Base-by-base conservation (phyloP, 1,140 invertebrate species). In the Drosophila kanapiae region DNA sequence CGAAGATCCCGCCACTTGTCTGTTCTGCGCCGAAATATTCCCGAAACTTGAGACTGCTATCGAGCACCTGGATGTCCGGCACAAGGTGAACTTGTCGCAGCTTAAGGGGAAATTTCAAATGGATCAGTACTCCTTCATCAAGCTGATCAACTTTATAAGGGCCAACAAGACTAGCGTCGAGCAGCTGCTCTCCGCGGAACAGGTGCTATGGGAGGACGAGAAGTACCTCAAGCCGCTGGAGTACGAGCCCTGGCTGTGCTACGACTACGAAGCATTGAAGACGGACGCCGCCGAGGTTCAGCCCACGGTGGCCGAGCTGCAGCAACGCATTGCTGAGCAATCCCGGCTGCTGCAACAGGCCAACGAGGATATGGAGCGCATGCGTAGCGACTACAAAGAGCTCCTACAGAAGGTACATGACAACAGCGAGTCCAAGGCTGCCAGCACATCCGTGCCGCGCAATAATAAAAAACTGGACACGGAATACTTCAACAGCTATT, bases 401-500 rank as follows among this genome's bases (percentile, higher is more conserved):
- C 72, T 95, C 2, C 75, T 95, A 7, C 92, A 93, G 68, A 86
- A 84, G 40, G 65, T 82, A 1, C 56, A 87, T n/a, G 45, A 47
- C 9, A 60, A 57, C 8, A 33, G 16, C 6, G 81, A 93, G 14
- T 91, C 87, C 23, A 86, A 87, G 47, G 35, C 68, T 13, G 37
- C 70, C 27, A 11, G 9, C 48, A 53, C 94, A 90, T 9, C 10
- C 10, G 54, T 48, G 35, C 33, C 27, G 10, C 78, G 85, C 7
- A 88, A 88, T 14, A 57, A 69, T 94, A 64, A 93, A 94, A 80
- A 31, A 6, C 93, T 94, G 69, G 96, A 97, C 85, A 95, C 95
- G 80, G 95, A 95, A 74, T 99, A 99, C 93, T 99, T 99, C 91
- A 97, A 96, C 92, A 97, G 98, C 5, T 99, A 99, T 93, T 97